Evolutionary conservation across 2,797 vertebrate genomes (phyloP).

Genomic region (Hozukius guyotensis): DNA sequence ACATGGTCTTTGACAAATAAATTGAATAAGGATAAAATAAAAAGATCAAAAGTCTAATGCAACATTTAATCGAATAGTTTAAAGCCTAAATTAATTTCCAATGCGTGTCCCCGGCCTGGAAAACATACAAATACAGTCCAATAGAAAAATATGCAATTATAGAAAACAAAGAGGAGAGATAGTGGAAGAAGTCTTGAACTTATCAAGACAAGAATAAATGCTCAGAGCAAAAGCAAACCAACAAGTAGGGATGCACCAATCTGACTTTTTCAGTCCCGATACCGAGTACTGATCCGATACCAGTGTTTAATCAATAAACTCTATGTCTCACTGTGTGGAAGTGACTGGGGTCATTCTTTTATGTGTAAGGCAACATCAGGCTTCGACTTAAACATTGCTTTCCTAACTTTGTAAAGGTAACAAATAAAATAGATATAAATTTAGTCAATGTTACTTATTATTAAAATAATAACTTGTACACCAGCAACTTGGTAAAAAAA

Average conservation of each 20-base stretch:
- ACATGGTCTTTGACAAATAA: background rate
- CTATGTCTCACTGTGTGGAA: too few species aligned
- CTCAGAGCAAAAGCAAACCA: background rate
- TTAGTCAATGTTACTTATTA: too few species aligned
- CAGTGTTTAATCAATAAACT: too few species aligned
- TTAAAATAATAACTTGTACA: background rate
- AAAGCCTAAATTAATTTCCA: background rate
- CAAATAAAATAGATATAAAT: too few species aligned
- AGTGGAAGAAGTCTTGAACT: background rate
- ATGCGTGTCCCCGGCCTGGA: background rate
- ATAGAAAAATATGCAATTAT: background rate
- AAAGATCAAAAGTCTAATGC: background rate
- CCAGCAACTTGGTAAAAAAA: too few species aligned
- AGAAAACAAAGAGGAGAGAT: background rate
- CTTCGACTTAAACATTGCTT: too few species aligned
- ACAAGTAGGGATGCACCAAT: background rate
- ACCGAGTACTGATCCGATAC: fast-evolving
- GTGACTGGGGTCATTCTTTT: too few species aligned
- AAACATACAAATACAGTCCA: background rate
- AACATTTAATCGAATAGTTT: background rate
- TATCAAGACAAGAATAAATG: background rate
- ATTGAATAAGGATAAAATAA: background rate
- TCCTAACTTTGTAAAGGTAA: too few species aligned
- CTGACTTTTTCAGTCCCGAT: too few species aligned
- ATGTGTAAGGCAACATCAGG: too few species aligned